phyloP scores from a whole-genome alignment of 2,797 vertebrate species.

The Xenopus petersii region DNA sequence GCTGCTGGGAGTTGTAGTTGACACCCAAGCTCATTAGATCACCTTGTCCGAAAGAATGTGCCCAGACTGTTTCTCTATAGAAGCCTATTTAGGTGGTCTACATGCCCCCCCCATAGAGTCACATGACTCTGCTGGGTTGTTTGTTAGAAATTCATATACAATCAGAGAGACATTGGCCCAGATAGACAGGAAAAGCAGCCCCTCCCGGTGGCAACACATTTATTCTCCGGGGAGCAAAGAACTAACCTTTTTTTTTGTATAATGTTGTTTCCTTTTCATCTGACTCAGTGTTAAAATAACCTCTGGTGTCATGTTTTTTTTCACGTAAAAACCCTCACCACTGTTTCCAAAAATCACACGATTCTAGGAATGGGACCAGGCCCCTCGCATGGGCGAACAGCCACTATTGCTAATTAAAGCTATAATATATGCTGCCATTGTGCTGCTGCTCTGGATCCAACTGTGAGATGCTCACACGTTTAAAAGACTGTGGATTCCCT shows the following conservation, averaged over 20 bases:
- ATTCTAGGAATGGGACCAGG: not conserved
- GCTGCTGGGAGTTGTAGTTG: too few species aligned
- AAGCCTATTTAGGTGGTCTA: too few species aligned
- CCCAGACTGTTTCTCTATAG: too few species aligned
- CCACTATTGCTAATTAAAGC: constrained; percentile 4
- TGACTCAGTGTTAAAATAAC: constrained; percentile 46
- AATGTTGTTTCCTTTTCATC: constrained; percentile 38
- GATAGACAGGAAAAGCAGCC: constrained; percentile 33
- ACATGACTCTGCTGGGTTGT: too few species aligned
- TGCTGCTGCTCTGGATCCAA: not conserved
- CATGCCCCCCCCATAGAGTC: too few species aligned
- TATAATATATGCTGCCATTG: not conserved
- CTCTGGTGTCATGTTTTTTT: constrained; percentile 37
- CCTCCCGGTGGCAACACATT: constrained; percentile 43
- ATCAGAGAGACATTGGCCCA: constrained; percentile 21
- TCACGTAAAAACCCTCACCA: constrained; percentile 1
- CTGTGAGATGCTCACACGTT: not conserved
- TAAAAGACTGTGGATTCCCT: not conserved
- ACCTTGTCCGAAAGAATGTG: too few species aligned
- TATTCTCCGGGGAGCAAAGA: constrained; percentile 24
- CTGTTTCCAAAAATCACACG: constrained; percentile 21
- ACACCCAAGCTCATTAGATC: too few species aligned
- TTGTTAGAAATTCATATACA: constrained; percentile 12
- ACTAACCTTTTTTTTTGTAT: constrained; percentile 25
- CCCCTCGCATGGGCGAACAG: constrained; percentile 6